Base-by-base conservation (phyloP, 2,888 invertebrate genomes). In the Andrena chrysosceles region DNA sequence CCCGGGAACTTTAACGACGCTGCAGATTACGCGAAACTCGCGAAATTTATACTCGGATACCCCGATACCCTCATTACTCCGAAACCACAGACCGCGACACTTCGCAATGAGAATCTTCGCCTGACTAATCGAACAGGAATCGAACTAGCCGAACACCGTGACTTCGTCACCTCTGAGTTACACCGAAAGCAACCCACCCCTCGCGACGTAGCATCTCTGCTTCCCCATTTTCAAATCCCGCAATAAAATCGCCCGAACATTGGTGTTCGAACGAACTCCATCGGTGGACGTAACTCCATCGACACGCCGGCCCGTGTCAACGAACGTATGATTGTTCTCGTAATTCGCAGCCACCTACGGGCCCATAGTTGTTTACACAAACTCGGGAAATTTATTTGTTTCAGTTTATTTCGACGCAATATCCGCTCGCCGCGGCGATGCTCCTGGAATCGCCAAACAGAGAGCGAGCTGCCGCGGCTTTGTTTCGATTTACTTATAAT, bases 401-500 rank as follows among this genome's bases (percentile, higher is more conserved):
- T 83, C 83, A 68, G 66, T 84, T 78, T 83, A 83, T 83, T 74
- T 68, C 68, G 67, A n/a, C 48, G 78, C 71, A 71, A 73, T 78
- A 79, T 83, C 70, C 83, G 74, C 10, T 54, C 13, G 56, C 56
- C 10, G 33, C 20, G 3, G 42, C 81, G 49, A 78, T 73, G 74
- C 67, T 72, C 54, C 75, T 69, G 74, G 78, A 71, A 79, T 78
- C 70, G 74, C 59, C 71, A 66, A 70, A 78, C 70, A 68, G 76
- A 29, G 54, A 33, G 54, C 35, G 23, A 56, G 60, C 33, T 10
- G 33, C 60, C 56, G 42, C 71, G 73, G 83, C 59, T 75, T 83
- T 71, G 83, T 83, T 84, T 78, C 83, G 83, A 69, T 84, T 83
- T 16, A 13, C 42, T 42, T 84, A 78, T 83, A 74, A 83, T 84